Conservation (phyloP, 2,113 vertebrate species). For the Zosterops japonicus region DNA sequence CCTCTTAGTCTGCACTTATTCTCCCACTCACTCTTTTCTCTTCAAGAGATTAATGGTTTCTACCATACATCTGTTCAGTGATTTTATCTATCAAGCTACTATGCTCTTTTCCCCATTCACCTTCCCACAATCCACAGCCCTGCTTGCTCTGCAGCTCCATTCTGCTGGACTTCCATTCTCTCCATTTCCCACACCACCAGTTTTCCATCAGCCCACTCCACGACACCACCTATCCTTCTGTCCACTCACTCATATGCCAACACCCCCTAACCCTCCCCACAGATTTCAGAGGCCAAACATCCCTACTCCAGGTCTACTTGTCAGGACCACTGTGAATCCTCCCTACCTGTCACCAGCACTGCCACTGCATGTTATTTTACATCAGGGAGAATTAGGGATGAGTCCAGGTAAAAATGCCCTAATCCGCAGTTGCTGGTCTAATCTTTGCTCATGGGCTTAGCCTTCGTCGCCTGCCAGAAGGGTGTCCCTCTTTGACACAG, state of each 20-base stretch:
- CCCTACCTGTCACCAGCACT: background rate
- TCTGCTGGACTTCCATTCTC: background rate
- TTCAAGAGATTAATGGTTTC: slow-evolving; percentile 32
- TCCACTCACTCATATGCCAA: background rate
- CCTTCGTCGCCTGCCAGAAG: background rate
- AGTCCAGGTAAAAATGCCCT: slow-evolving; percentile 42
- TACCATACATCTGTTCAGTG: background rate
- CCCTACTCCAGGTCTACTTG: background rate
- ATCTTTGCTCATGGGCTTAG: slow-evolving; percentile 20
- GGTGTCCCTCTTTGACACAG: slow-evolving; percentile 3
- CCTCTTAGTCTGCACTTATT: slow-evolving; percentile 1
- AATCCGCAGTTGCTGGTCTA: background rate
- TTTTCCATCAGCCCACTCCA: background rate
- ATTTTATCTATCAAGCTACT: slow-evolving; percentile 28
- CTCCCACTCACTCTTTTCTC: slow-evolving; percentile 10
- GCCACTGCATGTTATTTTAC: background rate
- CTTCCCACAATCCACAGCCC: background rate
- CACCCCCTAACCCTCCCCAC: background rate
- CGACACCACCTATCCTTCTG: background rate
- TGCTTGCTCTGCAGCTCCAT: background rate
- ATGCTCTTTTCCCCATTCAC: background rate
- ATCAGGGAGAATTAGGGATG: slow-evolving; percentile 31
- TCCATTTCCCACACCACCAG: background rate
- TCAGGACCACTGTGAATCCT: background rate
- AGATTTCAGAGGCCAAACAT: background rate